Evolutionary conservation across 2,113 vertebrate species (phyloP), one percentile per base, ranked within the genome.

Genomic region (Zosterops pallidus): DNA sequence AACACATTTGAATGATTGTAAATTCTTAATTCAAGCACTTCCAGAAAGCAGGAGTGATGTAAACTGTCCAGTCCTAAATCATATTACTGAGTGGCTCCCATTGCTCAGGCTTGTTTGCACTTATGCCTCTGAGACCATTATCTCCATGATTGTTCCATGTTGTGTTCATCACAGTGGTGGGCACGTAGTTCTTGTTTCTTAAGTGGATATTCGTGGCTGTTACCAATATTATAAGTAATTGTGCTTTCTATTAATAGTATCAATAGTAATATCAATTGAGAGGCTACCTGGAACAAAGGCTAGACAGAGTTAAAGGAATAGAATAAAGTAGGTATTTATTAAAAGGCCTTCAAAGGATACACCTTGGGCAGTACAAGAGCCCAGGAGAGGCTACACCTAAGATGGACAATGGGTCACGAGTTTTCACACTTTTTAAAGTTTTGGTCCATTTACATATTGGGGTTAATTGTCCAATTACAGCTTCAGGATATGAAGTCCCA

Each of bases 331-430:
- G 25, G 17, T 28, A 13, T 62, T 28, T 39, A 62, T 62, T 62
- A 9, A 62, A 39, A 62, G 59, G 25, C 25, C 25, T 39, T 62
- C 59, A 62, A 20, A 62, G 25, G 37, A 28, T 19, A 19, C 25
- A 62, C 59, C 8, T 39, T 39, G 25, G 57, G 35, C 35, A 62
- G 25, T 62, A 62, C 35, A 19, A 62, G 25, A 28, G 37, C 59
- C 17, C 11, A 16, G 59, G 25, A 1, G 2, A 39, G 37, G 25
- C 37, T 62, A 28, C 35, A 39, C 57, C 35, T 16, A 37, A 60
- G 23, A 26, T 60, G 57, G 57, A 60, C 5, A 0, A 5, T 1
- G 4, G 4, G 37, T 39, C 35, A 39, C 2, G 2, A 62, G 37
- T 28, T 62, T 62, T 39, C 59, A 62, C 25, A 19, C 16, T 62